phyloP scores from a whole-genome alignment of 2,113 vertebrate species.

The Alces alces region DNA sequence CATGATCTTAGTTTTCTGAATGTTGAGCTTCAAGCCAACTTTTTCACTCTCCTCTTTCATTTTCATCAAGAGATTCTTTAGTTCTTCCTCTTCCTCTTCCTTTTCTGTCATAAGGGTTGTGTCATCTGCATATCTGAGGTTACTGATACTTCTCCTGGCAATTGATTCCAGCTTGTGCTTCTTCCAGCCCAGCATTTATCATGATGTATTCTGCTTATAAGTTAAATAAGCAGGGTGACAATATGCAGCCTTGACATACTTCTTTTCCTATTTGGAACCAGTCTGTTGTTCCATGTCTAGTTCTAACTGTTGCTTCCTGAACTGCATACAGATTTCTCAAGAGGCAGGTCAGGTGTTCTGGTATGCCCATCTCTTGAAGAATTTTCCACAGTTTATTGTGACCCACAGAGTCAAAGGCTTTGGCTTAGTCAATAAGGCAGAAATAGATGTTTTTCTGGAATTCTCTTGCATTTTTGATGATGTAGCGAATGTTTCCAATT shows the following conservation, averaged over 20 bases:
- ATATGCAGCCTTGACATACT: background rate
- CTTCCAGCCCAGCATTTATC: background rate
- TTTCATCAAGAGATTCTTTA: background rate
- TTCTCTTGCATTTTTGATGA: background rate
- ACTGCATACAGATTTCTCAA: background rate
- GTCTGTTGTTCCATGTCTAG: background rate
- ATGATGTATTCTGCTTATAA: background rate
- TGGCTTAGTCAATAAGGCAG: background rate
- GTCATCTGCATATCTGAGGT: background rate
- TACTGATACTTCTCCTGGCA: accelerated
- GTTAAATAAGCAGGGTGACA: background rate
- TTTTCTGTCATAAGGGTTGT: background rate
- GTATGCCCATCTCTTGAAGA: background rate
- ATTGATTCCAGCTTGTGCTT: background rate
- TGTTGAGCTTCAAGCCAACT: background rate
- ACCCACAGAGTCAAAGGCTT: background rate
- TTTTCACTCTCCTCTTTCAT: background rate
- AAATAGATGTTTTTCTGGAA: background rate
- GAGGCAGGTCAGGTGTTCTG: background rate
- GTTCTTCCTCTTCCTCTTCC: background rate
- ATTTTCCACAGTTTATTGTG: background rate
- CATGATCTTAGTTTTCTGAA: background rate
- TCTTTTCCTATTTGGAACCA: background rate
- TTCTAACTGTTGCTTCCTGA: background rate
- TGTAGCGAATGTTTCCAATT: accelerated